A percentile compares a stretch with the other conserved stretches of the same genome.
Conservation (phyloP, 2,797 vertebrate genomes). For the Harpagifer antarcticus region DNA sequence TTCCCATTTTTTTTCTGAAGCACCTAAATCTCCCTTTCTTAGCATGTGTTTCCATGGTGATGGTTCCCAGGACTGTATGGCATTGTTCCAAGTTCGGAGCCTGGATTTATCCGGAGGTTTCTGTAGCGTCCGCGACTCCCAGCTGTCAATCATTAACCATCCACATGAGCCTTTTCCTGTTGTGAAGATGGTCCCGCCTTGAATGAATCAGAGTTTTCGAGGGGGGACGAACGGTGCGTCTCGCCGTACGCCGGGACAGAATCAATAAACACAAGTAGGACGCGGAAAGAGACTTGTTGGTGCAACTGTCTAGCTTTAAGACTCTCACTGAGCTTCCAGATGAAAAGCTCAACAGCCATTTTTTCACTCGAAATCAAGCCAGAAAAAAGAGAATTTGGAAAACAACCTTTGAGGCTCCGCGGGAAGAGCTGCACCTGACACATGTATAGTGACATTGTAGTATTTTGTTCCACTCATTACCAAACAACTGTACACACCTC, state of each 20-base stretch:
- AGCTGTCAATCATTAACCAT: slow-evolving; percentile 72
- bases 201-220: slow-evolving; percentile 80
- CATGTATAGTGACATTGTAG: slow-evolving; percentile 78
- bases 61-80: slow-evolving; percentile 67
- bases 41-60: slow-evolving; percentile 78
- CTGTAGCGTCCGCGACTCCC: slow-evolving; percentile 63
- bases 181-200: slow-evolving; percentile 61
- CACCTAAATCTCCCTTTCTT: slow-evolving; percentile 54
- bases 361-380: slow-evolving; percentile 68
- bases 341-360: slow-evolving; percentile 74
- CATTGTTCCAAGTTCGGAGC: slow-evolving; percentile 54
- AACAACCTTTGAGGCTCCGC: slow-evolving; percentile 39
- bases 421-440: slow-evolving; percentile 65
- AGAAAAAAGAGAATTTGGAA: slow-evolving; percentile 22
- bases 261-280: slow-evolving; percentile 72
- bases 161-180: slow-evolving; percentile 57
- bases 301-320: slow-evolving; percentile 73
- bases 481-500: slow-evolving; percentile 76
- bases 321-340: slow-evolving; percentile 71
- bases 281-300: slow-evolving; percentile 62
- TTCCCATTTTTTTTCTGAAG: slow-evolving; percentile 40
- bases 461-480: slow-evolving; percentile 72
- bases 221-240: slow-evolving; percentile 50
- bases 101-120: slow-evolving; percentile 71
- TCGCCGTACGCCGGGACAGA: slow-evolving; percentile 68